Evolutionary conservation across 2,888 invertebrate genomes (phyloP).

Genomic region (Agrotis exclamationis): DNA sequence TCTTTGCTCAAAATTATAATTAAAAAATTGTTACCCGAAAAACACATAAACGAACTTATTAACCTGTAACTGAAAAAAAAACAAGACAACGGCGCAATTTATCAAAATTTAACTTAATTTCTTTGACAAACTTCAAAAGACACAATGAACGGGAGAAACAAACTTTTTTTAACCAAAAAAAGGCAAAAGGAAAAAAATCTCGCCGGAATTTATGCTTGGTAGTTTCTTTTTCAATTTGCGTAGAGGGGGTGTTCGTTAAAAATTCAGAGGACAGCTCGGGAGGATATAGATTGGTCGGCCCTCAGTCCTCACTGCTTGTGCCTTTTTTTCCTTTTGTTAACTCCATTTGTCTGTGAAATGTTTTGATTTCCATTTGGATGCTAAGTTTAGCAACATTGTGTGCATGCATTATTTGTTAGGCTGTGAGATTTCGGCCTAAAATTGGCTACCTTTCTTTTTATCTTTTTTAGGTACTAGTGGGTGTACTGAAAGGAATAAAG

Average conservation of each 20-base stretch:
- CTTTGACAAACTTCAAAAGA: conserved; percentile 73
- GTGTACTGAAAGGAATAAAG: background rate
- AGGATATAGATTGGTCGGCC: conserved; percentile 62
- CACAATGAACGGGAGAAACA: conserved; percentile 60
- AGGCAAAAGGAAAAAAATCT: conserved; percentile 69
- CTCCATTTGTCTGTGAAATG: conserved; percentile 53
- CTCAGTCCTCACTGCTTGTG: conserved; percentile 31
- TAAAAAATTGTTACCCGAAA: conserved; percentile 46
- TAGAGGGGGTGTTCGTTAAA: conserved; percentile 80
- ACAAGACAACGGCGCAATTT: conserved; percentile 61
- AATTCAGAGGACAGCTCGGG: conserved; percentile 77
- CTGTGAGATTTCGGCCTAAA: conserved; percentile 2
- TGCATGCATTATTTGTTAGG: conserved; percentile 31
- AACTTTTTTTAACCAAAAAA: conserved; percentile 43
- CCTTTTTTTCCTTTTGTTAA: conserved; percentile 51
- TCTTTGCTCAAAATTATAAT: conserved; percentile 47
- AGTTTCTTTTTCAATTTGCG: conserved; percentile 84
- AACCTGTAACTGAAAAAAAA: conserved; percentile 50
- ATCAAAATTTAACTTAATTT: conserved; percentile 75
- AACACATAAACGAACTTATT: conserved; percentile 58
- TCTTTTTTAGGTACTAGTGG: background rate
- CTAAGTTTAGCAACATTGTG: conserved; percentile 40
- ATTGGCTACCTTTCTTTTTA: conserved; percentile 3
- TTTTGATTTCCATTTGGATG: conserved; percentile 64
- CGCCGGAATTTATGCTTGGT: conserved; percentile 78